These are phyloP conservation scores for Drosophila pachea DNA, from an alignment of 1,140 invertebrate species.

Conservation along the genomic window DNA sequence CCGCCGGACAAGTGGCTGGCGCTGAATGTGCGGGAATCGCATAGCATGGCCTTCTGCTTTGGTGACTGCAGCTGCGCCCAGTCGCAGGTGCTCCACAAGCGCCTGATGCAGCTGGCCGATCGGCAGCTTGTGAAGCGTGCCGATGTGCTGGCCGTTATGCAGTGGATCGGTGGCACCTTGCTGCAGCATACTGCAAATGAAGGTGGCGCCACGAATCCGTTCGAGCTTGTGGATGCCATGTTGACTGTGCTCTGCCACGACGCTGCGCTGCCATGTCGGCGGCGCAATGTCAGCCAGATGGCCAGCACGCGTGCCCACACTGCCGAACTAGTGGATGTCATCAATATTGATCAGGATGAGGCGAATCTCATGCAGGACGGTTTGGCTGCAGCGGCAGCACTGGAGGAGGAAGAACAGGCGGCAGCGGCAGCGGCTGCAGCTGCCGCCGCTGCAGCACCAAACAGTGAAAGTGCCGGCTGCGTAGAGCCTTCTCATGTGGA, in stretches of 20 bases:
- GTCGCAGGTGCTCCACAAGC: conserved; percentile 80
- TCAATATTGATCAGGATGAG: conserved; percentile 78
- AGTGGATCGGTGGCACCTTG: conserved; percentile 82
- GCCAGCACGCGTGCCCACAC: conserved; percentile 40
- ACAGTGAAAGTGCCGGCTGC: conserved; percentile 47
- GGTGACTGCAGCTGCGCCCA: conserved; percentile 89
- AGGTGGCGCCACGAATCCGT: conserved; percentile 81
- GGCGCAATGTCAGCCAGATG: conserved; percentile 40
- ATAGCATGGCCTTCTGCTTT: conserved; percentile 92
- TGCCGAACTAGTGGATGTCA: conserved; percentile 71
- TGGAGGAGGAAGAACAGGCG: background rate
- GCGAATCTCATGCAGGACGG: conserved; percentile 25
- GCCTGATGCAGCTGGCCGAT: conserved; percentile 46
- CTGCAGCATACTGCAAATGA: conserved; percentile 83
- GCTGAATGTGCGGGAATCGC: conserved; percentile 83
- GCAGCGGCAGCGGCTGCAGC: background rate
- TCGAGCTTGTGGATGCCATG: conserved; percentile 88
- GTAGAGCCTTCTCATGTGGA: conserved; percentile 83
- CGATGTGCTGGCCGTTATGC: conserved; percentile 81
- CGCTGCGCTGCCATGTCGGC: conserved; percentile 85
- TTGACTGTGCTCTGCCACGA: conserved; percentile 91
- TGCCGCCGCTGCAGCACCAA: conserved; percentile 17
- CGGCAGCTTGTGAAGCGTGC: conserved; percentile 80
- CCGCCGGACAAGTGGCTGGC: conserved; percentile 80
- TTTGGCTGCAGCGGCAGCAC: background rate